Conservation (phyloP, 2,113 vertebrate genomes). For the Melierax canorus region DNA sequence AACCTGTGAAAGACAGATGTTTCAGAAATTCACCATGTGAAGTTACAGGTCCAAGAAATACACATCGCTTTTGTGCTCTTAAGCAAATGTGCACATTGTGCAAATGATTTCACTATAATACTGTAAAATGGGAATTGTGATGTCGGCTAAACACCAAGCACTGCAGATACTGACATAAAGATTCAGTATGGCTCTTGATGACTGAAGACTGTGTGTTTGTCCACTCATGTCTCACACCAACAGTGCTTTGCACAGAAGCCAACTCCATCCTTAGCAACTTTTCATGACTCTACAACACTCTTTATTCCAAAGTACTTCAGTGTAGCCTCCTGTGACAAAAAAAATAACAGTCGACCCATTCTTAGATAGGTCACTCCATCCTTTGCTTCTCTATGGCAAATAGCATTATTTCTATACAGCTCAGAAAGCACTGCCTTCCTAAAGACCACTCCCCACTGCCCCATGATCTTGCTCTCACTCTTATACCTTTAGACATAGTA, state of each 20-base stretch:
- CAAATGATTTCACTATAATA: neutral
- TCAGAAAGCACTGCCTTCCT: neutral
- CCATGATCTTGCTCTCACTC: neutral
- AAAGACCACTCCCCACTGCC: neutral
- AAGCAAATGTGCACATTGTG: neutral
- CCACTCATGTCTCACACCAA: neutral
- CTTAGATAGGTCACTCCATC: neutral
- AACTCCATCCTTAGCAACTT: neutral
- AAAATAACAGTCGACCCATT: neutral
- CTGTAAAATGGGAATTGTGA: neutral
- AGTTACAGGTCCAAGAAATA: neutral
- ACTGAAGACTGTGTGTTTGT: neutral
- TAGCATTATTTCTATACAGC: neutral
- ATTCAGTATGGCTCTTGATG: neutral
- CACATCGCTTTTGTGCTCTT: neutral
- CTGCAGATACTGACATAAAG: neutral
- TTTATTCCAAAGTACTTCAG: constrained; percentile 6
- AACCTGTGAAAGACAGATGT: neutral
- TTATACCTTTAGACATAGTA: neutral
- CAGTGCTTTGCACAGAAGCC: neutral
- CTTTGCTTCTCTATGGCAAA: neutral
- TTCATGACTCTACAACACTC: neutral
- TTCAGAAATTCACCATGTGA: neutral
- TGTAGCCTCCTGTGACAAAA: neutral
- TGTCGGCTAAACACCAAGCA: neutral